Conservation (phyloP, 1,140 invertebrate genomes). For the Zelostemma sp. region DNA sequence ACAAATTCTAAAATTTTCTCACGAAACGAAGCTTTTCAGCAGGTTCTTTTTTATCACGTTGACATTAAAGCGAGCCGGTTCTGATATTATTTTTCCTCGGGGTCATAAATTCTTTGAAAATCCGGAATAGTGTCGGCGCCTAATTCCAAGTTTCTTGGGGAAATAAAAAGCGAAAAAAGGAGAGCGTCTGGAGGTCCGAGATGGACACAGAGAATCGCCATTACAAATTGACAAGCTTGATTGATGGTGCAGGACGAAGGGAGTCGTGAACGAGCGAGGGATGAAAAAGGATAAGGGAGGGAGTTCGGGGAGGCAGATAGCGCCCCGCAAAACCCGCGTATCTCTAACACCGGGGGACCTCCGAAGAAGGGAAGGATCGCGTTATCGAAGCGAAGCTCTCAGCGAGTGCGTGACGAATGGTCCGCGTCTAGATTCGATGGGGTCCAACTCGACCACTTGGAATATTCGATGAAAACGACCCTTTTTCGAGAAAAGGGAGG, state of each 20-base stretch:
- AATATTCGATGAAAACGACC: conserved; percentile 63
- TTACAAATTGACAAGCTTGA: conserved; percentile 73
- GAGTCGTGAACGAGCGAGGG: conserved; percentile 55
- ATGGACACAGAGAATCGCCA: conserved; percentile 71
- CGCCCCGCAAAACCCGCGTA: conserved; percentile 52
- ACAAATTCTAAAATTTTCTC: too few relatives aligned
- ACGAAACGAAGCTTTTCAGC: too few relatives aligned
- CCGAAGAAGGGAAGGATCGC: conserved; percentile 48
- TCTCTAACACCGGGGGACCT: conserved; percentile 44
- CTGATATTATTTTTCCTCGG: too few relatives aligned
- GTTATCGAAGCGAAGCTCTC: conserved; percentile 68
- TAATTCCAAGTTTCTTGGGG: conserved; percentile 43
- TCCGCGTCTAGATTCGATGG: conserved; percentile 58
- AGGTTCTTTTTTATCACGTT: too few relatives aligned
- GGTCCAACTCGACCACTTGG: conserved; percentile 52
- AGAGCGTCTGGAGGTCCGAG: conserved; percentile 46
- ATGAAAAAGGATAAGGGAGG: conserved; percentile 41
- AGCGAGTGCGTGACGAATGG: conserved; percentile 70
- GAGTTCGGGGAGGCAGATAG: conserved; percentile 52
- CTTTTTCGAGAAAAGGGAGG: conserved; percentile 43
- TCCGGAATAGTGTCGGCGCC: conserved; percentile 6
- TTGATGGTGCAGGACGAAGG: conserved; percentile 68
- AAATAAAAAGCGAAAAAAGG: conserved; percentile 34
- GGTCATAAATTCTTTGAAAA: conserved; percentile 15
- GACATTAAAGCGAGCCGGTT: too few relatives aligned